Base-by-base conservation (phyloP, 2,797 vertebrate species). In the Chaetodon trifasciatus region DNA sequence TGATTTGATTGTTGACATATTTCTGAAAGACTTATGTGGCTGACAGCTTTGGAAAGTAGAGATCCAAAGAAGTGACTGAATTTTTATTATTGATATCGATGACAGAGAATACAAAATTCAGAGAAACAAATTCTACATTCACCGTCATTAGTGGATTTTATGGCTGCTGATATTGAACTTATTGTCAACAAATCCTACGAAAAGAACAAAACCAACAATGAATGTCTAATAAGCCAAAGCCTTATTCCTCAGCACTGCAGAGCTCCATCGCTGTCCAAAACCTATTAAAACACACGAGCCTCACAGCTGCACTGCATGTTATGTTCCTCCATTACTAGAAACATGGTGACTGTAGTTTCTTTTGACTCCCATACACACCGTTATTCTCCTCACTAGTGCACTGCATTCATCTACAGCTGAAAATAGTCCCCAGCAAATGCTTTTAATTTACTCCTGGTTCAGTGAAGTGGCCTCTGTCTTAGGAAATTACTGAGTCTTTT, bases 1-100 rank as follows among this genome's bases (percentile, higher is more conserved):
- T 91, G 78, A 88, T 88, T 90, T 91, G 87, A 92, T 91, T 88
- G 90, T 86, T 65, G 75, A 65, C 68, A 78, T 89, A 87, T 90
- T 87, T 93, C 85, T 80, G 56, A 80, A 74, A 63, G 74, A 79
- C 58, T 69, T 64, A 21, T 28, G 72, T 49, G 79, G 86, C 57
- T 81, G 87, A 85, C 84, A 78, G 85, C 63, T 88, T 70, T n/a
- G 40, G 16, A 67, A 62, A 71, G 58, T 77, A 58, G 17, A 64
- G 32, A 6, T 49, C 12, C 5, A 64, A 13, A 69, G 49, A 58
- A 39, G 12, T 7, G 8, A 70, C 55, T 39, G 13, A 17, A 9
- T 79, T 70, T 76, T 55, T 64, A 56, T 57, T 44, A 11, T 50
- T 28, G 1, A 73, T 49, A 28, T 32, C 28, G 21, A n/a, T 55